Percentiles rank a stretch among this genome's conserved stretches.
Evolutionary conservation across 2,888 invertebrate genomes (phyloP).

Genomic region (Drosophila subquinaria): DNA sequence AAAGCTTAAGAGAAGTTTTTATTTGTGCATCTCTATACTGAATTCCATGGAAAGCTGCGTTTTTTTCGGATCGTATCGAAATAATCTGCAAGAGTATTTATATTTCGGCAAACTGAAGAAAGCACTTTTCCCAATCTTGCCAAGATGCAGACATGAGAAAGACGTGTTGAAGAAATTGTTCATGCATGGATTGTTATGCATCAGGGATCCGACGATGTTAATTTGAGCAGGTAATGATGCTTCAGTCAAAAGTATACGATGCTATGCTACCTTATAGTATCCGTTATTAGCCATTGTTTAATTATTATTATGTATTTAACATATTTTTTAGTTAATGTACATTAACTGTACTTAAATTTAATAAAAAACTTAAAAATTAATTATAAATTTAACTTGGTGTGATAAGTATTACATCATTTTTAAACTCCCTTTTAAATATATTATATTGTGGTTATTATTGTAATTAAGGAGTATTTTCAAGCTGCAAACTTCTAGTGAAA

Average conservation of each 20-base stretch:
- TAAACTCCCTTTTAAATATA: background rate
- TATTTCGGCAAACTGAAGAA: conserved; percentile 11
- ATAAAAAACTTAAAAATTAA: background rate
- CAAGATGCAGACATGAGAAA: conserved; percentile 10
- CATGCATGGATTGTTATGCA: conserved; percentile 33
- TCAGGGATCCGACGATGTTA: conserved; percentile 20
- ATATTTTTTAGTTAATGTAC: background rate
- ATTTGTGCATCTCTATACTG: background rate
- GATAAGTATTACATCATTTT: background rate
- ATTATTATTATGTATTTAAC: background rate
- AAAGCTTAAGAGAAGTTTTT: background rate
- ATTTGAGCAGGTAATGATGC: conserved; percentile 12
- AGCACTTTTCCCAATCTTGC: conserved; percentile 7
- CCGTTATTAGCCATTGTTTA: background rate
- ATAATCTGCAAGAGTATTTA: conserved; percentile 3
- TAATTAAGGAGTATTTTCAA: conserved; percentile 8
- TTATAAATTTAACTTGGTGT: background rate
- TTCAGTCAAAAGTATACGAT: conserved; percentile 2
- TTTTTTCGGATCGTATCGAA: background rate
- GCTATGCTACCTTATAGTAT: background rate
- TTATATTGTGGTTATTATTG: background rate
- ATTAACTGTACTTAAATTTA: background rate
- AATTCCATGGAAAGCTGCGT: too few species aligned
- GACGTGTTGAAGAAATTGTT: conserved; percentile 23
- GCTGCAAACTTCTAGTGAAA: background rate